Evolutionary conservation across 2,113 vertebrate genomes (phyloP), one percentile per base, ranked within the genome.

Genomic region (Rutilus rutilus): DNA sequence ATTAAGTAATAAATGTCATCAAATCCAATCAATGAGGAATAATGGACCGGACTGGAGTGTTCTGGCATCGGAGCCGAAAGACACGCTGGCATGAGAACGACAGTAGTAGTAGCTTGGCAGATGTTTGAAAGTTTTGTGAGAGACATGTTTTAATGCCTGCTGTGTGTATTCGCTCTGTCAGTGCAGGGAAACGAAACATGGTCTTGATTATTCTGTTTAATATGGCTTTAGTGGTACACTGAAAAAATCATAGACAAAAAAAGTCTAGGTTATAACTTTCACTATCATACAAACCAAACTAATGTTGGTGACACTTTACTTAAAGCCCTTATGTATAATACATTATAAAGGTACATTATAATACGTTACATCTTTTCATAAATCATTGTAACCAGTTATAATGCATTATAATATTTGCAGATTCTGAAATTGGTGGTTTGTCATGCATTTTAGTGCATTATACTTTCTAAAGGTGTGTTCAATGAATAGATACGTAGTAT

Each of bases 11-110:
- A 79, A 82, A 54, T 57, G 81, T 71, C 67, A 65, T 86, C 30
- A 74, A 79, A 47, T 87, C 65, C 30, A 47, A 54, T 83, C 83
- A 82, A 84, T 82, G 78, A 83, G 23, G 19, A 78, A 69, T 81
- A 86, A 76, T 87, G 69, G 17, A 78, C 14, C 2, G 11, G 11
- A 21, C 69, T 65, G n/a, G 67, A 54, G 42, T 19, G 73, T 50
- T 45, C 71, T 54, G 78, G 65, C 83, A 84, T 69, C 33, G 17
- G 23, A 82, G 50, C 33, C 42, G 8, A 78, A 67, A 47, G 42
- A 50, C 54, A 39, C 75, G 33, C 50, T 85, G 69, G 57, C 47
- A 71, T 39, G 25, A 25, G 7, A 19, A 47, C 11, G 17, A 21
- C 42, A 47, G 39, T 64, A 25, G 39, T 27, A 62, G 36, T 25